Base-by-base conservation (phyloP, 2,113 vertebrate species). In the Epinephelus moara region DNA sequence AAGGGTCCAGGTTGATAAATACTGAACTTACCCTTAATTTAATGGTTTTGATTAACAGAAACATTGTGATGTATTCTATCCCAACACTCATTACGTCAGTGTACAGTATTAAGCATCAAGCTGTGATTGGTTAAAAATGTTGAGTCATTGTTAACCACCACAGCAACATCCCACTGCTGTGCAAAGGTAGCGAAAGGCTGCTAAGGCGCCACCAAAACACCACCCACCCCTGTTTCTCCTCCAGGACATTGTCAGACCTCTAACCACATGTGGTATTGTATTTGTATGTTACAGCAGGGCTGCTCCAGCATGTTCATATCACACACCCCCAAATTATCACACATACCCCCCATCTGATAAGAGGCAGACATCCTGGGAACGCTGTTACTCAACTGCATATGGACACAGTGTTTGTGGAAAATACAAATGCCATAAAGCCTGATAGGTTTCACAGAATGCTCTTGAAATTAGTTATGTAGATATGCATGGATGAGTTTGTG, bases 231-330 rank as follows among this genome's bases (percentile, higher is more conserved):
- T 49, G 60, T 79, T 73, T 85, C 81, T 78, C 87, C 56, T 83
- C 70, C 86, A 85, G 73, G 78, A 86, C 88, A 85, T 84, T 87
- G 89, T 89, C 88, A 92, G 50, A 27, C 71, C 67, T 72, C 18
- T 82, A 68, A 92, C 88, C 88, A 83, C 91, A 84, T 88, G 91
- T 90, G 89, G 86, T 92, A 70, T 92, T 83, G 70, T 91, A 30
- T 91, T 84, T 89, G 84, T 81, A 78, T 91, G 88, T 87, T 82
- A 88, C 70, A 89, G 80, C 68, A 12, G 45, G 37, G 63, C 71
- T 69, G 81, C 81, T 80, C 69, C 67, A 81, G 25, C 75, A 53
- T 55, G 53, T 50, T 70, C 47, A 11, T 85, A 59, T 77, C 85
- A 85, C 73, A 79, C 71, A 47, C 64, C 49, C 79, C 66, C 76